Conservation (phyloP, 2,113 vertebrate genomes). For the Spermophilus dauricus region DNA sequence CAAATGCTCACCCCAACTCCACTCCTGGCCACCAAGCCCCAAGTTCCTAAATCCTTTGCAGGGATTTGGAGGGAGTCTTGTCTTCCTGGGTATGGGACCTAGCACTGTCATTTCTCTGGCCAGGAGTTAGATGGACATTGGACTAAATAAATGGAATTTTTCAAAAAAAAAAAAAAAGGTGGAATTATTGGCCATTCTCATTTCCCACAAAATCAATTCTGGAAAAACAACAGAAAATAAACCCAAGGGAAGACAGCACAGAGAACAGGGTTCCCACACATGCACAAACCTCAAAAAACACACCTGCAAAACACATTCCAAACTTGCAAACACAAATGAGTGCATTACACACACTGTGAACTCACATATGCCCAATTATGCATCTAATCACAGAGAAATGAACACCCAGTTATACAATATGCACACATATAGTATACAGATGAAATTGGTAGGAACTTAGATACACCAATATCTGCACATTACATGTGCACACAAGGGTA, state of each 20-base stretch:
- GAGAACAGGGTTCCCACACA: not conserved
- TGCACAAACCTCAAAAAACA: not conserved
- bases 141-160: not conserved
- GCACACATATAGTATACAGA: not conserved
- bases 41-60: not conserved
- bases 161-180: not conserved
- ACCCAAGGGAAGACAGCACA: not conserved
- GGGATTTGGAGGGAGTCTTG: not conserved
- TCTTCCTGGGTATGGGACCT: not conserved
- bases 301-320: not conserved
- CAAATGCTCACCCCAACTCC: not conserved
- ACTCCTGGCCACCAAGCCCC: not conserved
- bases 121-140: not conserved
- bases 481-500: not conserved
- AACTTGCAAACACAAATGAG: constrained; percentile 13
- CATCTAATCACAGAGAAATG: not conserved
- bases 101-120: not conserved
- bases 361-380: not conserved
- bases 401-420: not conserved
- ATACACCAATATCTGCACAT: not conserved
- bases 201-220: constrained; percentile 42
- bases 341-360: not conserved
- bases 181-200: not conserved
- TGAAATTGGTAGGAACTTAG: not conserved
- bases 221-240: constrained; percentile 38